These are phyloP conservation scores for Astropecten irregularis DNA, from an alignment of 53 echinoderm and acorn worm genomes.

Conservation along the genomic window DNA sequence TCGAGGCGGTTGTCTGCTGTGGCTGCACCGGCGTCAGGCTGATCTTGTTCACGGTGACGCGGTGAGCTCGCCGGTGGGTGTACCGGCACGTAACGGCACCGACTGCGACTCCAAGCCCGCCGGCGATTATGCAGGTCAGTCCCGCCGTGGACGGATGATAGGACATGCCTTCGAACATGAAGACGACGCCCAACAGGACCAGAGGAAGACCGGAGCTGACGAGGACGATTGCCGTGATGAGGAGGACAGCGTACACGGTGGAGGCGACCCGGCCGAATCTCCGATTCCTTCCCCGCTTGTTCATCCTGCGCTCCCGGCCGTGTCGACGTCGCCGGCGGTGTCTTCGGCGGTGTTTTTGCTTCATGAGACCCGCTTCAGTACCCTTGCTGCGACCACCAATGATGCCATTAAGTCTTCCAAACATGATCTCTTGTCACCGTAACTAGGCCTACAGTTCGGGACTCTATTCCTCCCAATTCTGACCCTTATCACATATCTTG, in stretches of 20 bases:
- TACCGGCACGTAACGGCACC: slow-evolving; percentile 5
- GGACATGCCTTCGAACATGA: neutral
- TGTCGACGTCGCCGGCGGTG: neutral
- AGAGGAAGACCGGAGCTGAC: slow-evolving; percentile 22
- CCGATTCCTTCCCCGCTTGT: no score
- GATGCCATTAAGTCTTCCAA: no score
- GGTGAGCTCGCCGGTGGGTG: slow-evolving; percentile 5
- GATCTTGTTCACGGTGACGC: neutral
- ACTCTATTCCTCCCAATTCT: no score
- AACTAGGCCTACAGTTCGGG: no score
- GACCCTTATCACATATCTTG: no score
- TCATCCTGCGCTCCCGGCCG: neutral
- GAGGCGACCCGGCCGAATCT: neutral
- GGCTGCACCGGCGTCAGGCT: neutral
- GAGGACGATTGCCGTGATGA: slow-evolving; percentile 18
- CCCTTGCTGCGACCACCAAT: no score
- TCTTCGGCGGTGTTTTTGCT: neutral
- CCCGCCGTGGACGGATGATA: neutral
- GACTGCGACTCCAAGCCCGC: neutral
- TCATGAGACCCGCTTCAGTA: neutral
- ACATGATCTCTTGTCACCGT: no score
- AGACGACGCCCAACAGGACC: slow-evolving; percentile 4
- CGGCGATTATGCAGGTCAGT: neutral
- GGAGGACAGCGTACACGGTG: slow-evolving; percentile 22
- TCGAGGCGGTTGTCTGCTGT: neutral